phyloP scores from a whole-genome alignment of 2,888 invertebrate genomes.

The Chloroclysta siterata region DNA sequence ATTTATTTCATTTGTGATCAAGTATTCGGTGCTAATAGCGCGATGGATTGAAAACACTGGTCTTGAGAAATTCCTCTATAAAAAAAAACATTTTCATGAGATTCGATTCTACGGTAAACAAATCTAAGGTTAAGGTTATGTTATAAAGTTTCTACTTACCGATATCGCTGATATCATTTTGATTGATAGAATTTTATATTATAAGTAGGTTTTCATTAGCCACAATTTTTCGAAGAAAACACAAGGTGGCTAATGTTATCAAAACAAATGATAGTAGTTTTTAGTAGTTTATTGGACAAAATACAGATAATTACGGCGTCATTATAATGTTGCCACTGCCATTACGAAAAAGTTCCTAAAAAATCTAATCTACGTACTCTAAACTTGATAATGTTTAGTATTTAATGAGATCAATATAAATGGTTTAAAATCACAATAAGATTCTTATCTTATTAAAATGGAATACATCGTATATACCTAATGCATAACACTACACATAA shows the following conservation, averaged over 20 bases:
- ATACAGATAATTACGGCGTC: slow-evolving; percentile 16
- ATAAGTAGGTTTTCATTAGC: background rate
- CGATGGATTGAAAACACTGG: slow-evolving; percentile 50
- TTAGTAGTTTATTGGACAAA: slow-evolving; percentile 16
- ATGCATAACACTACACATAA: background rate
- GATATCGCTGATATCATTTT: slow-evolving; percentile 51
- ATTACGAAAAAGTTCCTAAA: background rate
- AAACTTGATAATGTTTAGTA: background rate
- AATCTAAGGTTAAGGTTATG: background rate
- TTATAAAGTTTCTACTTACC: slow-evolving; percentile 45
- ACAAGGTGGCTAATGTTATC: background rate
- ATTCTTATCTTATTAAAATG: background rate
- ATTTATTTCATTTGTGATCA: slow-evolving; percentile 67
- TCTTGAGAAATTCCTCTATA: slow-evolving; percentile 54
- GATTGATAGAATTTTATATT: background rate
- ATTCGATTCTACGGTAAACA: background rate
- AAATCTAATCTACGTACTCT: background rate
- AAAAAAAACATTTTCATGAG: slow-evolving; percentile 29
- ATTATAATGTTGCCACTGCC: slow-evolving; percentile 43
- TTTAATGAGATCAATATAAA: background rate
- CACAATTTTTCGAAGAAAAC: background rate
- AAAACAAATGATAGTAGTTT: slow-evolving; percentile 12
- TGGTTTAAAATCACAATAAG: background rate
- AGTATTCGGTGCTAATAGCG: slow-evolving; percentile 60
- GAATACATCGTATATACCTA: background rate